A percentile compares a stretch with the other conserved stretches of the same genome.
These are phyloP conservation scores for Tiliqua scincoides DNA, from an alignment of 2,113 vertebrate species.

Conservation along the genomic window DNA sequence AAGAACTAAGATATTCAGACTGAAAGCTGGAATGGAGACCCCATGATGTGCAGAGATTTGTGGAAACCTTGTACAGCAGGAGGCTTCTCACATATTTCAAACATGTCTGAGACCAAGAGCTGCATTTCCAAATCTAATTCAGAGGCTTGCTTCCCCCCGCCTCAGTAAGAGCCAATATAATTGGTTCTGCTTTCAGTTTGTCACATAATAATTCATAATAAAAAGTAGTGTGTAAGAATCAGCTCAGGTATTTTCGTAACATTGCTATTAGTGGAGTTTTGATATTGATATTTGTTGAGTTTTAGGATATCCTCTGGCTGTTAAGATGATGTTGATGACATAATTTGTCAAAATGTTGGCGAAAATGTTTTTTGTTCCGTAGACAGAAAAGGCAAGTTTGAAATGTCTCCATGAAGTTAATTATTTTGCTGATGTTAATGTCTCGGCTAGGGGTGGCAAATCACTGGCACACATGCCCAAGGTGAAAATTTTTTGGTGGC, in stretches of 20 bases:
- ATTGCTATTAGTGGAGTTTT: neutral
- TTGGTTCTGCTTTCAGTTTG: neutral
- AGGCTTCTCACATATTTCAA: neutral
- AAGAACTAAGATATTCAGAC: slow-evolving; percentile 15
- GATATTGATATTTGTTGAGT: neutral
- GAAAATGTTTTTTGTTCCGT: neutral
- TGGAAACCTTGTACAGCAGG: neutral
- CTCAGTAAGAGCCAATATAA: neutral
- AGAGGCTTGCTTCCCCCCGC: neutral
- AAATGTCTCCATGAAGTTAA: too few relatives aligned
- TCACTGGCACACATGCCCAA: too few relatives aligned
- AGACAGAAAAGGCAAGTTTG: neutral
- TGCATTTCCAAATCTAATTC: neutral
- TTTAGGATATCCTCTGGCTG: neutral
- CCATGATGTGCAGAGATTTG: slow-evolving; percentile 1
- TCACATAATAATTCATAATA: neutral
- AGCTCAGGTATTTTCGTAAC: neutral
- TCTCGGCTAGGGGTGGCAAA: too few relatives aligned
- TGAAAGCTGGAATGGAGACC: neutral
- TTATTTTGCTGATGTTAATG: too few relatives aligned
- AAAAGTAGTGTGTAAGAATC: neutral
- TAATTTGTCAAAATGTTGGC: neutral
- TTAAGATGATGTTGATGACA: neutral
- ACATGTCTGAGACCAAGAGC: neutral
- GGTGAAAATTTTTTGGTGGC: too few relatives aligned